These are phyloP conservation scores for Auanema freiburgensis DNA, from an alignment of 2,888 invertebrate species.

Conservation along the genomic window DNA sequence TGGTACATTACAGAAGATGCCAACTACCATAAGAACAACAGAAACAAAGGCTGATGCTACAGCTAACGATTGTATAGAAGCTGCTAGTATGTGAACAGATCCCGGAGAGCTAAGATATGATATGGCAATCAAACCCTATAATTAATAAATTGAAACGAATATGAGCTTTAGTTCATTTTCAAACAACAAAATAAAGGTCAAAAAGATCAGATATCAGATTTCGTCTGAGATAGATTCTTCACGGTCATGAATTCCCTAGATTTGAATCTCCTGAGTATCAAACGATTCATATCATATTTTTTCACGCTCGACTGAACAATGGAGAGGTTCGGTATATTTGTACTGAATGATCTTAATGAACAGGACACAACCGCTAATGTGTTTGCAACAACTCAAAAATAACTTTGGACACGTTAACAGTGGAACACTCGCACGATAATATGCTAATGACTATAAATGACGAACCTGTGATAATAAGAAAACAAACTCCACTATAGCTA, in stretches of 20 bases:
- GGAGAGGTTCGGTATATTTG: too few species aligned
- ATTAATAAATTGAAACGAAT: background rate
- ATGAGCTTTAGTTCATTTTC: background rate
- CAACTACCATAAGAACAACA: conserved; percentile 14
- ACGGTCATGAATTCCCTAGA: too few species aligned
- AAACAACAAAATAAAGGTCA: conserved; percentile 1
- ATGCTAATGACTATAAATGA: background rate
- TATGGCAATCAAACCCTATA: conserved; percentile 15
- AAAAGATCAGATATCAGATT: conserved; percentile 1
- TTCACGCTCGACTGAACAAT: too few species aligned
- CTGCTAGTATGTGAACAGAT: conserved; percentile 10
- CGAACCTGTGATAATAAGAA: conserved; percentile 12
- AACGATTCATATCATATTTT: too few species aligned
- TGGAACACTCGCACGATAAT: too few species aligned
- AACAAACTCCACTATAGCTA: conserved; percentile 12
- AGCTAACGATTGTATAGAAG: conserved; percentile 11
- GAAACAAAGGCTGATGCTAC: conserved; percentile 7
- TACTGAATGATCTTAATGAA: too few species aligned
- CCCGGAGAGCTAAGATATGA: conserved; percentile 10
- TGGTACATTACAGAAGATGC: conserved; percentile 12
- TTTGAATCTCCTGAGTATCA: too few species aligned
- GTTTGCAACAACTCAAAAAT: conserved; percentile 1
- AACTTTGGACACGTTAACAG: too few species aligned
- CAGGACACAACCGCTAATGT: background rate
- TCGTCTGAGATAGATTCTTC: too few species aligned